Base-by-base conservation (phyloP, 2,888 invertebrate species). In the Pyrocoelia pectoralis region DNA sequence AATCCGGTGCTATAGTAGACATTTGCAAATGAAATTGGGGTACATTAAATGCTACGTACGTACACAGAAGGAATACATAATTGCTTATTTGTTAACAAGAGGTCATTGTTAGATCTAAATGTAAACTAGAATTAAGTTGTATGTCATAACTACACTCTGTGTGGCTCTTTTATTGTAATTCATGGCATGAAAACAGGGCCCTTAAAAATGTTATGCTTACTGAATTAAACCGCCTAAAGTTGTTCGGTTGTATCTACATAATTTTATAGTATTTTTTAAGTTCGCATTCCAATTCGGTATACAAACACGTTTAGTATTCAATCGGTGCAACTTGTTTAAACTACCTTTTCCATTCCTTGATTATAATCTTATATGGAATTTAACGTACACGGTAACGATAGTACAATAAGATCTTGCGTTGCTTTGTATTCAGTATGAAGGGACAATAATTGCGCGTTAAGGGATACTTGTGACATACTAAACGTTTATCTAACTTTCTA, bases 11-110 rank as follows among this genome's bases (percentile, higher is more conserved):
- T 17, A 51, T 15, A 53, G 56, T 57, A 65, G 59, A 60, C 65
- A 60, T 55, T 60, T 49, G 56, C 48, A 59, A 65, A 60, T 60
- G 60, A 51, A 59, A 53, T 60, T 55, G 60, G 59, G 51, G 57
- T 48, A 49, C 48, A 54, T 57, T 62, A 56, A 57, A 53, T 57
- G 57, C 46, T 57, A 56, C 57, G 51, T 50, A 48, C 53, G 48
- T 38, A 54, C 57, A 51, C 48, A 51, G 41, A 38, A 62, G 49
- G 62, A 62, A 62, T 62, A 57, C 49, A 51, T 62, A 54, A 62
- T 62, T 53, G 43, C 53, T 57, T 62, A 57, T 62, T 58, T 57
- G 56, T 56, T 61, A 43, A 48, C 43, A 59, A 59, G 48, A 54
- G 53, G 53, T 59, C 54, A 46, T 51, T 50, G 49, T 40, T 50